phyloP scores from a whole-genome alignment of 2,113 vertebrate species.

The Nyctibius bracteatus region DNA sequence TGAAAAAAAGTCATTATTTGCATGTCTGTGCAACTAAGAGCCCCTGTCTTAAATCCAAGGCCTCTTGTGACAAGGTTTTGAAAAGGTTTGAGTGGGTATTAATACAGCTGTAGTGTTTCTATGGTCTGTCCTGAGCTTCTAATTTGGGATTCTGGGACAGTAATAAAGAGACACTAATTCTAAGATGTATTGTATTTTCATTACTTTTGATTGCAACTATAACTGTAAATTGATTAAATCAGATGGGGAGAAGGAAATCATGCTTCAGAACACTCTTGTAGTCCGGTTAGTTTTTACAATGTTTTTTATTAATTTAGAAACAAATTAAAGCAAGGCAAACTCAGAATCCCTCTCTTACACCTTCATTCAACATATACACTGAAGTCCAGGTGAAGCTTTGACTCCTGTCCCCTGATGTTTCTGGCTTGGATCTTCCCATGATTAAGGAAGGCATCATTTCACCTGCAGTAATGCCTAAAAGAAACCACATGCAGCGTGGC shows the following conservation, averaged over 20 bases:
- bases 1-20: not conserved
- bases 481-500: not conserved
- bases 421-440: not conserved
- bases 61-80: not conserved
- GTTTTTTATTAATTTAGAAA: not conserved
- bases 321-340: not conserved
- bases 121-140: not conserved
- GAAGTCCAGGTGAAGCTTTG: not conserved
- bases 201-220: not conserved
- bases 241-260: not conserved
- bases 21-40: not conserved
- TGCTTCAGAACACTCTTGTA: not conserved
- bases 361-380: not conserved
- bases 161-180: not conserved
- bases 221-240: not conserved
- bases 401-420: not conserved
- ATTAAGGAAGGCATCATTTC: not conserved
- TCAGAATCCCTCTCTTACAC: not conserved
- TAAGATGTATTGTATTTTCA: not conserved
- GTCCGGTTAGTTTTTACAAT: not conserved
- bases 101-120: not conserved
- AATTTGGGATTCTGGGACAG: not conserved
- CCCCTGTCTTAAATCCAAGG: not conserved
- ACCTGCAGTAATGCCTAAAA: not conserved
- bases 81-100: not conserved